These are phyloP conservation scores for Chloroceryle amazona DNA, from an alignment of 2,797 vertebrate genomes.

Conservation along the genomic window DNA sequence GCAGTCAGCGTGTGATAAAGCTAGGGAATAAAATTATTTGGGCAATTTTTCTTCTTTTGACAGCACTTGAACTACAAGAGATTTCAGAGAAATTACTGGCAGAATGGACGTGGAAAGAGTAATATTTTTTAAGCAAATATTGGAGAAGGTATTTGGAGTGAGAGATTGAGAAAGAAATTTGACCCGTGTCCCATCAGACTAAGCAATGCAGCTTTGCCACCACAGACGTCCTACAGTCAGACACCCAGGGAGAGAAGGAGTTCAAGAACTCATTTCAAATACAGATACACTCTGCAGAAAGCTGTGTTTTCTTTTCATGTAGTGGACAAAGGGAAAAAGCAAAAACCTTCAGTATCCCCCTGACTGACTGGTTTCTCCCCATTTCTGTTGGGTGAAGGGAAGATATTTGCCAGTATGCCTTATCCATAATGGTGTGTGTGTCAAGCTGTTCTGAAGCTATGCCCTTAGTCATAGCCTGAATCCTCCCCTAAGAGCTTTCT, in stretches of 20 bases:
- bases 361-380: neutral
- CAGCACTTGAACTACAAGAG: neutral
- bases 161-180: constrained; percentile 28
- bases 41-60: constrained; percentile 51
- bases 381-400: neutral
- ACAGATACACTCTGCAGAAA: neutral
- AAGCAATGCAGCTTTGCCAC: neutral
- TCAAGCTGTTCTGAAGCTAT: neutral
- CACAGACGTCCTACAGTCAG: neutral
- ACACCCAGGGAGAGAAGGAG: neutral
- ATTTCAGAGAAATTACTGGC: constrained; percentile 42
- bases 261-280: neutral
- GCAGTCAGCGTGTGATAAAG: constrained; percentile 5
- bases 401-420: neutral
- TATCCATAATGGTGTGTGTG: neutral
- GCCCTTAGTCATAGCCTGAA: neutral
- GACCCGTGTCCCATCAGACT: neutral
- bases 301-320: neutral
- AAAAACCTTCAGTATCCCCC: neutral
- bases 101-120: constrained; percentile 41
- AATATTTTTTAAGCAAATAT: constrained; percentile 36
- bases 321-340: neutral
- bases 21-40: constrained; percentile 32
- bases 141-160: neutral
- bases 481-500: neutral